Percentiles rank a stretch among this genome's conserved stretches.
Conservation (phyloP, 1,140 invertebrate species). For the Brachionus angularis region DNA sequence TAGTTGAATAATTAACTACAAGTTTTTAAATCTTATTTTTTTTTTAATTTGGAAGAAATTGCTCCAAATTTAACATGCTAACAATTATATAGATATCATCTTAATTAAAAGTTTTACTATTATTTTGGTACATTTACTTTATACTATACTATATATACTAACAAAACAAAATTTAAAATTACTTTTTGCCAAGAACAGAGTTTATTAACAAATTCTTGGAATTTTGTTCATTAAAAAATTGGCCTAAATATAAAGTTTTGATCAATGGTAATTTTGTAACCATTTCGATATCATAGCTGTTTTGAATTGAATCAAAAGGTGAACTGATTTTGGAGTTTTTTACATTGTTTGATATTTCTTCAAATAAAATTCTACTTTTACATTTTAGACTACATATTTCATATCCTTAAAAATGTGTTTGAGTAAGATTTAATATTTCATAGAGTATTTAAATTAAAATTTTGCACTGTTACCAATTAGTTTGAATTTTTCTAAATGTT, state of each 20-base stretch:
- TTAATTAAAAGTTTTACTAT: neutral
- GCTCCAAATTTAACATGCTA: too few relatives aligned
- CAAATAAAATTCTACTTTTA: slow-evolving; percentile 1
- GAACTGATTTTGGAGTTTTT: slow-evolving; percentile 26
- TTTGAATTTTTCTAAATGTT: neutral
- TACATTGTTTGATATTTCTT: neutral
- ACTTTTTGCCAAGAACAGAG: neutral
- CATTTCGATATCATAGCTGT: neutral
- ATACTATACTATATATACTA: too few relatives aligned
- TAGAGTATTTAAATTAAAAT: neutral
- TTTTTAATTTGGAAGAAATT: too few relatives aligned
- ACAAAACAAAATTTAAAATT: neutral
- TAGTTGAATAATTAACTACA: too few relatives aligned
- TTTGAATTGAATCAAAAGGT: neutral
- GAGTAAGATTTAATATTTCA: too few relatives aligned
- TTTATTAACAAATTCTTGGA: neutral
- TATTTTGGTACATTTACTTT: too few relatives aligned
- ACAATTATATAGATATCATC: too few relatives aligned
- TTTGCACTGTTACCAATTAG: neutral
- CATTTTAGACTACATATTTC: neutral
- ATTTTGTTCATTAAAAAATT: neutral
- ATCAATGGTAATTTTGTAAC: slow-evolving; percentile 1
- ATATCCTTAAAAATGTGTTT: slow-evolving; percentile 27
- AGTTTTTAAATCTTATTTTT: too few relatives aligned
- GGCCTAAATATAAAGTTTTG: neutral